Evolutionary conservation across 1,140 invertebrate genomes (phyloP), one percentile per base, ranked within the genome.

Genomic region (Apis florea): DNA sequence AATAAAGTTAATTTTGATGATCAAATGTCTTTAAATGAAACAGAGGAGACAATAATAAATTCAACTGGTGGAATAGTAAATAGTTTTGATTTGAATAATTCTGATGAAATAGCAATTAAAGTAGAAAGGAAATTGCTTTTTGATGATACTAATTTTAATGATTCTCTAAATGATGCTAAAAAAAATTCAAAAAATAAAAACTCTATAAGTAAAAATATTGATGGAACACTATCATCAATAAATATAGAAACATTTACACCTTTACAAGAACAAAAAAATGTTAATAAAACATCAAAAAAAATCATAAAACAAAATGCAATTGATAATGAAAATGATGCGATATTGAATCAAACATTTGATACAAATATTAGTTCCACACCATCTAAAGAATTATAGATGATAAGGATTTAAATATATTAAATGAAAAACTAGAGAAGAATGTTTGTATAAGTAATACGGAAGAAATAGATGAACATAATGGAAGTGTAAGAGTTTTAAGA

Each of bases 111-210:
- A 21, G 49, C 68, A 19, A 72, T 88, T 40, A 72, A 78, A 17
- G 83, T 69, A 19, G 89, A 89, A 72, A 89, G 71, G 63, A 89
- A 79, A 75, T 68, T 93, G 5, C 63, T 79, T 53, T 93, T 92
- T 67, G 90, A 92, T 26, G 88, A 86, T 49, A 81, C 83, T 19
- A 83, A 58, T 56, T 82, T 24, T 15, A 63, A 80, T 2, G 58
- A 68, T 40, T 13, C 63, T 31, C 51, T 82, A 13, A 10, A 71
- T 12, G 17, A 15, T 19, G 47, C 0, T 0, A 26, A 54, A 15
- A 8, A 17, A 21, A 6, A 49, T 40, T 21, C 8, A 3, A 17
- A 49, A 5, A 9, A 6, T 2, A 10, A 21, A 24, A 49, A 51
- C 66, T 21, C 21, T 17, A 6, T 21, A 2, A 53, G 24, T 40